Conservation (phyloP, 2,797 vertebrate species). For the Epinephelus awoara region DNA sequence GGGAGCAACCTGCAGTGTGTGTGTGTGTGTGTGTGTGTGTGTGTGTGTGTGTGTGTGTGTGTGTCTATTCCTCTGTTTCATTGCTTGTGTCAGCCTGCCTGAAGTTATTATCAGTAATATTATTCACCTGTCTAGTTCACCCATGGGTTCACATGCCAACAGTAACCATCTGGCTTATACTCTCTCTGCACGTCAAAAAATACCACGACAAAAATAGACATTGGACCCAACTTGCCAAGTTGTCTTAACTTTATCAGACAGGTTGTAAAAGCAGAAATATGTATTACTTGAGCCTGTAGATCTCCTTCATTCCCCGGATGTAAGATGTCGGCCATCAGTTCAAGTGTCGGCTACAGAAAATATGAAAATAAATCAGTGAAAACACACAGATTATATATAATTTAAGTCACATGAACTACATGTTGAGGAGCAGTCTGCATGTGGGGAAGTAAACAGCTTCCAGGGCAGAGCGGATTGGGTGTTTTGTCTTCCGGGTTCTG, state of each 20-base stretch:
- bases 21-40: background rate
- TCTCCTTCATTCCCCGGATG: conserved; percentile 73
- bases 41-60: conserved; percentile 12
- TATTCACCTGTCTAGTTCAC: background rate
- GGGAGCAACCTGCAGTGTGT: conserved; percentile 8
- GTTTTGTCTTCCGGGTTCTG: conserved; percentile 39
- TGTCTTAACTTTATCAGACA: conserved; percentile 6
- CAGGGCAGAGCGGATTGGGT: conserved; percentile 14
- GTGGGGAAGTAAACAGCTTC: conserved; percentile 44
- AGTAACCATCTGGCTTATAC: background rate
- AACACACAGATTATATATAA: background rate
- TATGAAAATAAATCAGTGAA: background rate
- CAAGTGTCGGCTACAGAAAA: background rate
- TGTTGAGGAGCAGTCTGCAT: background rate
- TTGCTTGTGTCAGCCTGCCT: background rate
- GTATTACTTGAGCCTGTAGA: conserved; percentile 85
- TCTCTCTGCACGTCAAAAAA: conserved; percentile 33
- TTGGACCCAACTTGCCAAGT: background rate
- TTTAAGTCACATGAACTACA: conserved; percentile 1
- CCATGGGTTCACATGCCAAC: no score
- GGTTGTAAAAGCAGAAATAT: background rate
- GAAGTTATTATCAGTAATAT: background rate
- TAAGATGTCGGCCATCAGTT: conserved; percentile 66
- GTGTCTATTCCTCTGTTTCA: background rate
- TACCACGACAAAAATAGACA: conserved; percentile 1